Evolutionary conservation across 2,888 invertebrate genomes (phyloP), one percentile per base, ranked within the genome.

Genomic region (Griposia aprilina): DNA sequence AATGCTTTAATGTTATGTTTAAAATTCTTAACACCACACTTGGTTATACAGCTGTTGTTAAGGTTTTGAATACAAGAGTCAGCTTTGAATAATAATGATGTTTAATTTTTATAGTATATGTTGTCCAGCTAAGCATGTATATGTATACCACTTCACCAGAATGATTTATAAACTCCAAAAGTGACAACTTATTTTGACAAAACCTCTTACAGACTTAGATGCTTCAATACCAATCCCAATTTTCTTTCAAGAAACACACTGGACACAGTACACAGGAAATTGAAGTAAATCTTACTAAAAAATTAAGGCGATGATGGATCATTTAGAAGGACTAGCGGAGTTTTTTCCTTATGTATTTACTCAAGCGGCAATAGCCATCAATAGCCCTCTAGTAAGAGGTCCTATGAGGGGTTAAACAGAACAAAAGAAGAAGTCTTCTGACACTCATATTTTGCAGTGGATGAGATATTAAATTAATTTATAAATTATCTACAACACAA

Each of bases 1-100:
- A 75, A 72, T 74, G 55, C 36, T 76, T 26, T 75, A 74, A 70
- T 74, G 26, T 59, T 57, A 59, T 71, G 59, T 76, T 83, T 83
- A 72, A 75, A 65, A 83, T 83, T 83, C 82, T 72, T 63, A 41
- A 60, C 83, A 71, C 15, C 68, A 69, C 68, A 72, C 81, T 68
- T 81, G 63, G 45, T 81, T 75, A 81, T 67, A 55, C 48, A 62
- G 26, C 62, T 63, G 67, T 73, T 70, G 68, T 73, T 66, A 36
- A 73, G 36, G 66, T 71, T 71, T 71, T 67, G 71, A 83, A 80
- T 83, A 74, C 45, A 62, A 82, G 17, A 7, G 48, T 23, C 45
- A 52, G 59, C 48, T 76, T 59, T 76, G 76, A 76, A 76, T 63
- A 76, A 69, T 23, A 69, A 76, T 62, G n/a, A 50, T 48, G 62